phyloP scores from a whole-genome alignment of 2,113 vertebrate species.

The Hipposideros armiger region DNA sequence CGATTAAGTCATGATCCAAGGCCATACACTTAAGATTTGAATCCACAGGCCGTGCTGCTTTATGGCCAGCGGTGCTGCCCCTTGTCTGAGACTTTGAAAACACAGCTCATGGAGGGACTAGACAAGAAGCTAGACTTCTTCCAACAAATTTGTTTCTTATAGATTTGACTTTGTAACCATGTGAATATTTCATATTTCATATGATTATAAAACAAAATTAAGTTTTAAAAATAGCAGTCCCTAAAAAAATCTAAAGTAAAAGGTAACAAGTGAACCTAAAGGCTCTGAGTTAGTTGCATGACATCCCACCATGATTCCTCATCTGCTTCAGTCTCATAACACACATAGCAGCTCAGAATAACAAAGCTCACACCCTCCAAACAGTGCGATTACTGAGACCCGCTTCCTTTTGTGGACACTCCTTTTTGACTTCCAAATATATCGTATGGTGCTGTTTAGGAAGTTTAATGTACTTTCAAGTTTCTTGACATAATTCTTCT shows the following conservation, averaged over 20 bases:
- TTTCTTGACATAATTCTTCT: conserved; percentile 26
- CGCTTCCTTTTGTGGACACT: neutral
- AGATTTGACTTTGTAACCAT: neutral
- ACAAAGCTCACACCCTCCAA: rapidly evolving
- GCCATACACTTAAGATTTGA: neutral
- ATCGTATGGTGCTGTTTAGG: neutral
- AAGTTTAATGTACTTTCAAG: conserved; percentile 6
- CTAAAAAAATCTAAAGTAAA: neutral
- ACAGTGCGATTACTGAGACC: neutral
- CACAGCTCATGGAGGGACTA: neutral
- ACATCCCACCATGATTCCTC: neutral
- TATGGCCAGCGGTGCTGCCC: no score
- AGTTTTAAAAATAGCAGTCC: neutral
- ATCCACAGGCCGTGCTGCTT: neutral
- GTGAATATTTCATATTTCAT: conserved; percentile 34
- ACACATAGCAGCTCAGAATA: neutral
- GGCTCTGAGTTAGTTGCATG: neutral
- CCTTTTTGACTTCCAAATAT: neutral
- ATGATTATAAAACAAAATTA: conserved; percentile 19
- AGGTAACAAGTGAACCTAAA: neutral
- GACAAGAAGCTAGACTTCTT: neutral
- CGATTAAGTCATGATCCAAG: neutral
- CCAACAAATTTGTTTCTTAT: neutral
- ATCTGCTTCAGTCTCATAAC: neutral
- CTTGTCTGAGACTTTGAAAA: neutral